Evolutionary conservation across 2,113 vertebrate genomes (phyloP), one percentile per base, ranked within the genome.

Genomic region (Tachysurus vachellii): DNA sequence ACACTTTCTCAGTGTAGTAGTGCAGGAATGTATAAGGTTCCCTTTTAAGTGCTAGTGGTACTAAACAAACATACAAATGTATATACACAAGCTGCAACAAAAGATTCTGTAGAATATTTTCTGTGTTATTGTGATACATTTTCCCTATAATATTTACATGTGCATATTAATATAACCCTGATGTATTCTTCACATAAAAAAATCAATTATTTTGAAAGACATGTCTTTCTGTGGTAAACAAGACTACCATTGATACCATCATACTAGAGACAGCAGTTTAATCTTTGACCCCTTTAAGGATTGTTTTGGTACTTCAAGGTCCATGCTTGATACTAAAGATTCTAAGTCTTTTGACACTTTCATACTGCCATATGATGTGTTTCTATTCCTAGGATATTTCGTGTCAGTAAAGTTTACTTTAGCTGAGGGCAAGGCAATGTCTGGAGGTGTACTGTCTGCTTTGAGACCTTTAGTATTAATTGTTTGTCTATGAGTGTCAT

Each of bases 231-330:
- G 17, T 42, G 19, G 8, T 73, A 44, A 17, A 36, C 14, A 9
- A 17, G 31, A 42, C 5, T 17, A 71, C 50, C 11, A 23, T 42
- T 10, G 3, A 8, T 47, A 19, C 19, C 7, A 53, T 82, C 85
- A 90, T 31, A 88, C 76, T 42, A 64, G 80, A 19, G 81, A 86
- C 68, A 36, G 77, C 42, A 70, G 11, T 5, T 82, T 76, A 23
- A 85, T 92, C 0, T 87, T 90, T 47, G 93, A 92, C 17, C 92
- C 91, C 88, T 93, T 95, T 11, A 50, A 26, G 26, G 87, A 87
- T 80, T 84, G 79, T 73, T 73, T 42, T 82, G 94, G 95, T 90
- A 95, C 95, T 3, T 95, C 95, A 66, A 95, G 92, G 50, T 94
- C 93, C 21, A 95, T 0, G 50, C 90, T 88, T 82, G 88, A 61